Evolutionary conservation across 2,888 invertebrate species (phyloP).

Genomic region (Pheosia gnoma): DNA sequence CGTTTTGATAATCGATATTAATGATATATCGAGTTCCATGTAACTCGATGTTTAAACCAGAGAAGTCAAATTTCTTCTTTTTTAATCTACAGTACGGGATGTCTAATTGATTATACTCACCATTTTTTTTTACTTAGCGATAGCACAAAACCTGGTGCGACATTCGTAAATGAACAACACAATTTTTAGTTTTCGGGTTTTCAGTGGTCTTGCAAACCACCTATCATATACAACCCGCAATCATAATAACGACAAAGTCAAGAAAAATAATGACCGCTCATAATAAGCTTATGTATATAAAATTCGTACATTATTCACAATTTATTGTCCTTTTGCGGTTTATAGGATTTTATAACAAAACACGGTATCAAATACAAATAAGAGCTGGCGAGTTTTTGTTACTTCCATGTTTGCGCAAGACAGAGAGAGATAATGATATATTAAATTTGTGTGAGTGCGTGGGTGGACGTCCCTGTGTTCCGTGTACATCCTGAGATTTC

Average conservation of each 20-base stretch:
- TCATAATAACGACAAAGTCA: slow-evolving; percentile 23
- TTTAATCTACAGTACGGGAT: not conserved
- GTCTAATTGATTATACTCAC: slow-evolving; percentile 2
- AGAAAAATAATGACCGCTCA: slow-evolving; percentile 22
- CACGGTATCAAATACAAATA: slow-evolving; percentile 21
- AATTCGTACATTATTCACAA: slow-evolving; percentile 15
- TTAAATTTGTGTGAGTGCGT: slow-evolving; percentile 34
- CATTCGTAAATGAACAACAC: slow-evolving; percentile 26
- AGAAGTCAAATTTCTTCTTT: not conserved
- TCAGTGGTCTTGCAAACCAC: slow-evolving; percentile 28
- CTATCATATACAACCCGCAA: slow-evolving; percentile 21
- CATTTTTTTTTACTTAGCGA: slow-evolving; percentile 27
- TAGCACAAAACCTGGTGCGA: slow-evolving; percentile 26
- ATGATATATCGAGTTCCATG: slow-evolving; percentile 21
- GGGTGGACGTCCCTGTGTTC: slow-evolving; percentile 15
- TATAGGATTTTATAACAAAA: slow-evolving; percentile 26
- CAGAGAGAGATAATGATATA: slow-evolving; percentile 18
- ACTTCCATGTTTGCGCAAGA: slow-evolving; percentile 11
- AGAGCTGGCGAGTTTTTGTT: slow-evolving; percentile 19
- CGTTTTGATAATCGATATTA: slow-evolving; percentile 16
- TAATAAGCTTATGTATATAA: slow-evolving; percentile 14
- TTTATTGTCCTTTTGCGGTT: slow-evolving; percentile 21
- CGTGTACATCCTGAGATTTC: slow-evolving; percentile 41
- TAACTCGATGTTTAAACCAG: slow-evolving; percentile 9
- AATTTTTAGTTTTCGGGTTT: slow-evolving; percentile 26